phyloP scores from a whole-genome alignment of 2,888 invertebrate genomes.

The Spisula solida region DNA sequence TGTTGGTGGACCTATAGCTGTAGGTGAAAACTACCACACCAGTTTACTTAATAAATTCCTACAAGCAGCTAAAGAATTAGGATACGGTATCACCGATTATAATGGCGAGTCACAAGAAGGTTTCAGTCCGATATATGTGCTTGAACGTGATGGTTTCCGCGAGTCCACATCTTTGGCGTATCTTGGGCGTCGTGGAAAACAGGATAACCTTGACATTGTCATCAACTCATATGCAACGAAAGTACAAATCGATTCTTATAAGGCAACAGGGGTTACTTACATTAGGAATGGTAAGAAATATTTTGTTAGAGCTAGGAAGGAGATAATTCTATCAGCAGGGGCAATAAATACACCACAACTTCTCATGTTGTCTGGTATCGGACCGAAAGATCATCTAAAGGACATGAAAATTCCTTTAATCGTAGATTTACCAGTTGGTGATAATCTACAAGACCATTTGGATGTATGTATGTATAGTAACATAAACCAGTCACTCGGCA shows the following conservation, averaged over 20 bases:
- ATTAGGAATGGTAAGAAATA: conserved; percentile 67
- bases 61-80: conserved; percentile 90
- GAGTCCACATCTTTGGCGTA: conserved; percentile 83
- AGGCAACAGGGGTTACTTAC: conserved; percentile 77
- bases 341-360: conserved; percentile 85
- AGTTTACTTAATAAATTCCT: conserved; percentile 78
- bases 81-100: conserved; percentile 88
- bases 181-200: conserved; percentile 74
- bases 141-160: conserved; percentile 75
- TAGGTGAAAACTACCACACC: conserved; percentile 76
- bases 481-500: conserved; percentile 27
- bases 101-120: conserved; percentile 86
- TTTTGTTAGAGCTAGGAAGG: conserved; percentile 74
- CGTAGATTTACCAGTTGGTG: conserved; percentile 83
- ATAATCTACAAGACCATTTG: conserved; percentile 83
- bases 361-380: conserved; percentile 48
- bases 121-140: conserved; percentile 25
- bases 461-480: conserved; percentile 30
- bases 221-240: conserved; percentile 73
- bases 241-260: conserved; percentile 72
- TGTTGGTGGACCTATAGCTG: conserved; percentile 79
- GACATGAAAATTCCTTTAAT: conserved; percentile 81
- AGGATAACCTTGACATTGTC: conserved; percentile 78
- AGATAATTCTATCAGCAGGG: conserved; percentile 85
- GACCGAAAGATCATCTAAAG: conserved; percentile 79